Conservation (phyloP, 1,140 invertebrate species). For the Microplitis demolitor region DNA sequence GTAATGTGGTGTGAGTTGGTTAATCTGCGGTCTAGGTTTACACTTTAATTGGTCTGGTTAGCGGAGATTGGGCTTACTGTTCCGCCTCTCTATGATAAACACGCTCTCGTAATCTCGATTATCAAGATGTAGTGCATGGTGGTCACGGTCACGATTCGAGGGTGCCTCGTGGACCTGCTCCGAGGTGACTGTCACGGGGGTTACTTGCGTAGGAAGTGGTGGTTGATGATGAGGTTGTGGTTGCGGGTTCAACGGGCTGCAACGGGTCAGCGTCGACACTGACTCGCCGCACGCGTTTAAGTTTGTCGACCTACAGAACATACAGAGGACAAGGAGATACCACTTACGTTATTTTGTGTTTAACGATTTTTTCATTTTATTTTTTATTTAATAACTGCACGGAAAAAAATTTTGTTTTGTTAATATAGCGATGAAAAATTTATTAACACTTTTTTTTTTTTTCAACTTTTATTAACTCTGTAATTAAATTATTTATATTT, state of each 20-base stretch:
- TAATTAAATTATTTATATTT: no score
- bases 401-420: no score
- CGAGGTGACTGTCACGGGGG: conserved; percentile 59
- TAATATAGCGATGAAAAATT: no score
- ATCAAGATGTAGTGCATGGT: conserved; percentile 61
- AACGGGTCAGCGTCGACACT: conserved; percentile 63
- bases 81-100: conserved; percentile 77
- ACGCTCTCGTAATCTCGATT: conserved; percentile 76
- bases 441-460: no score
- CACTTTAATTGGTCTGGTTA: conserved; percentile 36
- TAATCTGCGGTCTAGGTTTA: conserved; percentile 34
- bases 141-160: conserved; percentile 62
- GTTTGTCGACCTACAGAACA: conserved; percentile 63
- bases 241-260: conserved; percentile 63
- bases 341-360: conserved; percentile 42
- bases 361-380: conserved; percentile 1
- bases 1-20: no score
- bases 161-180: conserved; percentile 60
- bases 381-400: not conserved
- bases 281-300: conserved; percentile 63
- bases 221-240: conserved; percentile 63
- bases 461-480: no score
- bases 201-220: conserved; percentile 63
- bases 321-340: conserved; percentile 56
- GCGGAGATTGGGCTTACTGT: conserved; percentile 68